Conservation (phyloP, 1,140 invertebrate genomes). For the Aphis gossypii region DNA sequence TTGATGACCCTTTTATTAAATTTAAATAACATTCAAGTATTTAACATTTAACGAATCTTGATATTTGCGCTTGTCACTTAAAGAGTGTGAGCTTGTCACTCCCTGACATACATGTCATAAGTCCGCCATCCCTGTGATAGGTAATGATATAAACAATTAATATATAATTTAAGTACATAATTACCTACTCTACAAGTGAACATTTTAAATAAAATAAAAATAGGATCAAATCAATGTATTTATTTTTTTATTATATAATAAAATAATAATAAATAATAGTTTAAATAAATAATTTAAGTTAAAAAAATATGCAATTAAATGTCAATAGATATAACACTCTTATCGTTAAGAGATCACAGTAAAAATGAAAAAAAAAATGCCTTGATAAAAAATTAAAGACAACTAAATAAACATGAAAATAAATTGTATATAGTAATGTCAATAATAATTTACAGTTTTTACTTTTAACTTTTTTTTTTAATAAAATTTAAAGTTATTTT, state of each 20-base stretch:
- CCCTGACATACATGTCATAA: too few species aligned
- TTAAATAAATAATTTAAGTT: slow-evolving; percentile 9
- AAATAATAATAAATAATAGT: slow-evolving; percentile 23
- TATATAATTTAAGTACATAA: neutral
- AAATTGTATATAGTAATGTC: neutral
- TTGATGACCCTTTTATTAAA: too few species aligned
- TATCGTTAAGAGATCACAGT: slow-evolving; percentile 36
- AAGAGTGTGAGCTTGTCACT: too few species aligned
- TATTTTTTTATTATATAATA: neutral
- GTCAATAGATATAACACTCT: slow-evolving; percentile 29
- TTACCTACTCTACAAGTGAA: neutral
- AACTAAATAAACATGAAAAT: slow-evolving; percentile 30
- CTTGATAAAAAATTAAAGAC: slow-evolving; percentile 20
- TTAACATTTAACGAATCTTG: too few species aligned
- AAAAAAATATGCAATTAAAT: slow-evolving; percentile 19
- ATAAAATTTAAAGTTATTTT: neutral
- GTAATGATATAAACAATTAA: neutral
- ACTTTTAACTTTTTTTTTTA: neutral
- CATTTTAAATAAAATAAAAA: neutral
- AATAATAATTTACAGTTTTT: neutral
- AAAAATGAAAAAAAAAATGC: slow-evolving; percentile 35
- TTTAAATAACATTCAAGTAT: too few species aligned
- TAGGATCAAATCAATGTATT: neutral
- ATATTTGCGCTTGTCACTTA: too few species aligned
- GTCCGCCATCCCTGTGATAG: too few species aligned